A percentile compares a stretch with the other conserved stretches of the same genome.
These are phyloP conservation scores for Lycocorax pyrrhopterus DNA, from an alignment of 2,113 vertebrate genomes.

Conservation along the genomic window DNA sequence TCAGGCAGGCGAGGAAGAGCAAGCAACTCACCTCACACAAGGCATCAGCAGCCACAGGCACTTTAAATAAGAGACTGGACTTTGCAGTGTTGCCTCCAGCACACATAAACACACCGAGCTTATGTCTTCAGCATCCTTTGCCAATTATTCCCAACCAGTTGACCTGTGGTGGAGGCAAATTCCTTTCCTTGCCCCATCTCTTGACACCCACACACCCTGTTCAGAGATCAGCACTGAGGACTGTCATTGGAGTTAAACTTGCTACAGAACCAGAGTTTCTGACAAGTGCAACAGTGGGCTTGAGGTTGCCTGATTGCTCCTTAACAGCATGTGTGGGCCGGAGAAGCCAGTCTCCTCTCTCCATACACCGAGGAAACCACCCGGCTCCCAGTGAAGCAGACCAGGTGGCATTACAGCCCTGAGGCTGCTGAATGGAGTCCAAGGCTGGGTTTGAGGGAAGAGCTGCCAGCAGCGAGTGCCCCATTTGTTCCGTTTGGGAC, in stretches of 20 bases:
- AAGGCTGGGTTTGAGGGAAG: neutral
- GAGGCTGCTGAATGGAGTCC: neutral
- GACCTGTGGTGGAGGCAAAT: neutral
- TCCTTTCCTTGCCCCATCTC: neutral
- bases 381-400: neutral
- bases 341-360: neutral
- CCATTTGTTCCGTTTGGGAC: neutral
- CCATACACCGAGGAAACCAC: neutral
- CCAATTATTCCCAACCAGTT: neutral
- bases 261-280: neutral
- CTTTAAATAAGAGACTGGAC: neutral
- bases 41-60: neutral
- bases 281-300: neutral
- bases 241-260: neutral
- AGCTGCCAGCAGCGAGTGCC: neutral
- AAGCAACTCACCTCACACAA: neutral
- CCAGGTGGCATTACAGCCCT: neutral
- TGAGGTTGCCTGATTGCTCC: accelerated
- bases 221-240: neutral
- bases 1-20: neutral
- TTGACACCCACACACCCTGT: neutral
- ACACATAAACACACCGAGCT: neutral
- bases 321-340: neutral
- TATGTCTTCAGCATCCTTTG: neutral
- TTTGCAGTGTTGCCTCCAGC: neutral